These are phyloP conservation scores for Labrus mixtus DNA, from an alignment of 2,113 vertebrate genomes.

Conservation along the genomic window DNA sequence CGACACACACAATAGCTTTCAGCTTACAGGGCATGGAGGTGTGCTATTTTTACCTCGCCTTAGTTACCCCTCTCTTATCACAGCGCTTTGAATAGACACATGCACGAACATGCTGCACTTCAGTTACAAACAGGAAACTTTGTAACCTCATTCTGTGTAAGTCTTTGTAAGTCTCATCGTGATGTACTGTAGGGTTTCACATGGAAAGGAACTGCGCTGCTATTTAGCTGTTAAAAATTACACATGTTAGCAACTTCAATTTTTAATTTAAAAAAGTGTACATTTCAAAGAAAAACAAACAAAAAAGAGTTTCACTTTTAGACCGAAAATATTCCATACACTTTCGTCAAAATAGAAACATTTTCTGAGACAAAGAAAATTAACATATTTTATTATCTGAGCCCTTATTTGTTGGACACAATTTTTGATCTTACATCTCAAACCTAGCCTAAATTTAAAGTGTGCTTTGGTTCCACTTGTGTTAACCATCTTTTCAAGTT, in stretches of 20 bases:
- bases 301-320: too few relatives aligned
- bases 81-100: constrained; percentile 35
- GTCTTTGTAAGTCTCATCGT: background rate
- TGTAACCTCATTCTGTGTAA: constrained; percentile 76
- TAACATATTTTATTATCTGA: too few relatives aligned
- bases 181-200: background rate
- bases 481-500: too few relatives aligned
- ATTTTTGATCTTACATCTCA: background rate
- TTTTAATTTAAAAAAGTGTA: background rate
- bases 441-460: background rate
- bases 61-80: constrained; percentile 35
- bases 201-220: background rate
- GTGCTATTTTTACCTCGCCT: constrained; percentile 76
- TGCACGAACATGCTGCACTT: constrained; percentile 63
- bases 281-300: background rate
- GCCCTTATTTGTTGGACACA: too few relatives aligned
- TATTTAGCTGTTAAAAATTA: background rate
- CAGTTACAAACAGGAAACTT: constrained; percentile 86
- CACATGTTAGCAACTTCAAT: background rate
- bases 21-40: constrained; percentile 47
- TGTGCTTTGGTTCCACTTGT: background rate
- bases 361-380: too few relatives aligned
- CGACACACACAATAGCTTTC: constrained; percentile 20
- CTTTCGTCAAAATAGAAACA: too few relatives aligned
- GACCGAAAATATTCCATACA: too few relatives aligned